Base-by-base conservation (phyloP, 2,797 vertebrate species). In the Amblyopsis hoosieri region DNA sequence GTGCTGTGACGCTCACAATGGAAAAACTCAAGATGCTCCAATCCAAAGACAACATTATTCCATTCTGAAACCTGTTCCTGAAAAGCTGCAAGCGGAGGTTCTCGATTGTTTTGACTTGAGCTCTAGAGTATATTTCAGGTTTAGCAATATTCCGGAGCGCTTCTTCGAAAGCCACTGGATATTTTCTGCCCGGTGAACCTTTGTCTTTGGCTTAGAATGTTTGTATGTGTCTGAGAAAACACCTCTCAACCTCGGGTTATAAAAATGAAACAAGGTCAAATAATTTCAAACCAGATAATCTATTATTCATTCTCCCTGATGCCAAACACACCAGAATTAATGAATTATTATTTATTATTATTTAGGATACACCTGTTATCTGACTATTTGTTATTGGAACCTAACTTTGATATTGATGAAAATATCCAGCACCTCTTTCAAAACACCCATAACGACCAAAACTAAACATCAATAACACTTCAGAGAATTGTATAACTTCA, bases 31-130 rank as follows among this genome's bases (percentile, higher is more conserved):
- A 64, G 54, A 71, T 51, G 23, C 42, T 76, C 45, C 53, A 61
- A 71, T 62, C 48, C 17, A 70, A 60, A 54, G 72, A 64, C 78
- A 85, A 78, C 63, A 72, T 67, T 64, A 62, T 78, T 76, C 66
- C 69, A 45, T 47, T 54, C 67, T 60, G 19, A 58, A 67, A 62
- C 14, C 8, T 71, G 66, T 79, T 80, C 54, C 75, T 76, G 60
- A 81, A 75, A 74, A 73, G 64, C 72, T 60, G 62, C 1, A 14
- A 14, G 54, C 17, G 51, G 66, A 57, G 0, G 52, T 61, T 72
- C 57, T 66, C 62, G 75, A 50, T 66, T 76, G 61, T 73, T 42
- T 33, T 60, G 31, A 71, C 45, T 61, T 51, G 61, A 69, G 60
- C 53, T 60, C 60, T 48, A 55, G 12, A n/a, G 49, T 33, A 57